These are phyloP conservation scores for Cepaea nemoralis DNA, from an alignment of 1,140 invertebrate species.

Conservation along the genomic window DNA sequence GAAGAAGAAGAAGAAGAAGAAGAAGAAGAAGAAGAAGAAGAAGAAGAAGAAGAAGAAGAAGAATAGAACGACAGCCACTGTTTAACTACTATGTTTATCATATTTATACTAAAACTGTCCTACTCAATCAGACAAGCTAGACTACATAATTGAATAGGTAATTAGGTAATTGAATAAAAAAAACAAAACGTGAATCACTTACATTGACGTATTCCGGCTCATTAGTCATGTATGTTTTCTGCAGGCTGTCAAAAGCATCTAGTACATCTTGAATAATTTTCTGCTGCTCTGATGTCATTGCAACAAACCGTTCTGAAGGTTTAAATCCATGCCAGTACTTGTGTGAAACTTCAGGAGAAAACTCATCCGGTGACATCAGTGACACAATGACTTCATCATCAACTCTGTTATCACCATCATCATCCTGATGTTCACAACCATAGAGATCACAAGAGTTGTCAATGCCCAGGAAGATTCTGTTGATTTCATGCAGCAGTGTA, in stretches of 20 bases:
- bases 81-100: too few species aligned
- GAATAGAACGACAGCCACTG: too few species aligned
- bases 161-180: too few species aligned
- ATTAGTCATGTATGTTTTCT: conserved; percentile 30
- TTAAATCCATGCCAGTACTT: conserved; percentile 37
- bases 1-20: too few species aligned
- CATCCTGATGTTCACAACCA: conserved; percentile 1
- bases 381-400: background rate
- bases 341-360: conserved; percentile 34
- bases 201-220: conserved; percentile 28
- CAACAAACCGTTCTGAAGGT: background rate
- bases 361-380: conserved; percentile 27
- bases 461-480: conserved; percentile 38
- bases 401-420: background rate
- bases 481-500: conserved; percentile 36
- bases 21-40: too few species aligned
- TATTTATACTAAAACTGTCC: too few species aligned
- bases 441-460: conserved; percentile 34
- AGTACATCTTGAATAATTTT: conserved; percentile 34
- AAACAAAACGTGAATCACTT: conserved; percentile 13
- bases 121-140: too few species aligned
- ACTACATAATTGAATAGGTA: too few species aligned
- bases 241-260: conserved; percentile 36
- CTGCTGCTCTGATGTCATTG: conserved; percentile 22
- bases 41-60: too few species aligned